Evolutionary conservation across 2,888 invertebrate genomes (phyloP), one percentile per base, ranked within the genome.

Genomic region (Pollenia griseotomentosa): DNA sequence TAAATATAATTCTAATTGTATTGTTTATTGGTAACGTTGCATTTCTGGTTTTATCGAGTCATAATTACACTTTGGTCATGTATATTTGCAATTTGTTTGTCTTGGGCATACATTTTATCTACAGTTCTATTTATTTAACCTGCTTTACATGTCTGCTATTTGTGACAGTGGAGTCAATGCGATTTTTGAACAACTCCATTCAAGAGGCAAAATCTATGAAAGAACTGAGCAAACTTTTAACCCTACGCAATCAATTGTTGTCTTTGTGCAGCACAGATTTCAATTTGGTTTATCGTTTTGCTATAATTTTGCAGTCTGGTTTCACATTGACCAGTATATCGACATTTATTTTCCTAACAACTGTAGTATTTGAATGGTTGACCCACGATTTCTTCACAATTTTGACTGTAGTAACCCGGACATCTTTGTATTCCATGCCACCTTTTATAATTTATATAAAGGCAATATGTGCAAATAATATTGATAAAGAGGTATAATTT

Each of bases 401-500:
- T 42, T 19, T 74, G 0, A 2, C 5, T 19, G 48, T 74, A 2
- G 0, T 82, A 7, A 48, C 16, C 14, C 74, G 61, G 19, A 44
- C 44, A 5, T 14, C 53, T n/a, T 12, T 82, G 19, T 75, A 66
- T 57, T 42, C 66, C 9, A 6, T 79, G 11, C 83, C 88, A 48
- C 73, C 77, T 10, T 2, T 83, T 1, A 11, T 81, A 53, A 80
- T 88, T 3, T 80, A 79, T 51, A 40, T 70, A 11, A 71, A 80
- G 23, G 71, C 73, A 1, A 61, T 85, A 23, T 71, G 65, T 51
- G 46, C 77, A 55, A 85, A 86, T 63, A 63, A 66, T 46, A 42
- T 84, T 51, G 66, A 70, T 46, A 51, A 42, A 10, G 81, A 86
- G 88, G 84, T 86, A 86, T 59, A 66, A 0, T 46, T 65, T 10